A percentile compares a stretch with the other conserved stretches of the same genome.
phyloP scores from a whole-genome alignment of 2,888 invertebrate species.

The Perdita meconis region DNA sequence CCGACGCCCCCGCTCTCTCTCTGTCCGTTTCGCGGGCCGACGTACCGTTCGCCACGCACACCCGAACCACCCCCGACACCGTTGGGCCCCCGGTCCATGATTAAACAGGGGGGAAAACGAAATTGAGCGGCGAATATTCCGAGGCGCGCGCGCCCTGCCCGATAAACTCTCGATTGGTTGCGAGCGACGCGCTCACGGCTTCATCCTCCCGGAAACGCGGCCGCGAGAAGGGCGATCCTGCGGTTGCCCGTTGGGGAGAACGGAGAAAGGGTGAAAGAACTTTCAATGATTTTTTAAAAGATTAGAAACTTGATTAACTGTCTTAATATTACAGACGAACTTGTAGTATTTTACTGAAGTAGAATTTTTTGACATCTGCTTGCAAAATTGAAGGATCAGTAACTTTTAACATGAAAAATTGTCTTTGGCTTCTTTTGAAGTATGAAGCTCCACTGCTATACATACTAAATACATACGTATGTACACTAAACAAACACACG shows the following conservation, averaged over 20 bases:
- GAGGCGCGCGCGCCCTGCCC: slow-evolving; percentile 54
- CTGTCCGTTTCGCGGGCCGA: slow-evolving; percentile 25
- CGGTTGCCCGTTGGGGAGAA: background rate
- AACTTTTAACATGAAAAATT: no score
- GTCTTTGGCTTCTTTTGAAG: no score
- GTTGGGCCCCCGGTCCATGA: slow-evolving; percentile 75
- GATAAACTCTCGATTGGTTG: slow-evolving; percentile 70
- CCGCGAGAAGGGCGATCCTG: slow-evolving; percentile 3
- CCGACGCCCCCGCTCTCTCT: slow-evolving; percentile 30
- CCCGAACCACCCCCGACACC: slow-evolving; percentile 60
- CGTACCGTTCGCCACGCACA: slow-evolving; percentile 34
- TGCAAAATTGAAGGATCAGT: no score
- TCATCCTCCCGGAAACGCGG: slow-evolving; percentile 20
- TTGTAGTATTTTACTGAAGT: no score
- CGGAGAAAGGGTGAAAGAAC: background rate
- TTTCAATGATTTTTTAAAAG: no score
- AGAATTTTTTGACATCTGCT: no score
- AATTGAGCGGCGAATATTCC: slow-evolving; percentile 78
- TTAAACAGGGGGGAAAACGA: slow-evolving; percentile 79
- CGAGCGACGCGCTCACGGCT: slow-evolving; percentile 15
- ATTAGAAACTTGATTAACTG: background rate
- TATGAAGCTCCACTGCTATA: no score
- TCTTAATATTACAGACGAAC: no score
- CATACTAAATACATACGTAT: no score
- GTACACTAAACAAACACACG: no score